Base-by-base conservation (phyloP, 2,113 vertebrate genomes). In the Tetrao urogallus region DNA sequence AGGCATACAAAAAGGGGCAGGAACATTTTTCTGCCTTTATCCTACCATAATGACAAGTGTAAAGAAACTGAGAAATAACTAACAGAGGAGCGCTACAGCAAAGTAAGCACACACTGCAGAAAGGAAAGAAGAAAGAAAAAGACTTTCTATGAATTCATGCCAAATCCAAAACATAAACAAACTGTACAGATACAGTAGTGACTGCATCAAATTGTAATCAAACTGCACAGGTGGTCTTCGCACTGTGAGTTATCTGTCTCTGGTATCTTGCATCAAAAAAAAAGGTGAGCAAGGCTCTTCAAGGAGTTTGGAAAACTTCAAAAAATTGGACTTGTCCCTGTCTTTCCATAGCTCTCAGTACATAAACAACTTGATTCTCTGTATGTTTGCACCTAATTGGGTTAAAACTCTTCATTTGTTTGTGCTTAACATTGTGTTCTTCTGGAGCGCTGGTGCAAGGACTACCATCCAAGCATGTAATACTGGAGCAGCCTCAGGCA, bases 31-130 rank as follows among this genome's bases (percentile, higher is more conserved):
- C 38, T 72, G 15, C 25, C 36, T 72, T 58, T 38, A 57, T 47
- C 25, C 14, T 8, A 50, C 19, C 14, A 21, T 2, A 69, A 2
- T 12, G 52, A 28, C 6, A 47, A 25, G 0, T 1, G 24, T 11
- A 61, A 61, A 60, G 82, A 71, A 57, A 2, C 2, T 16, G 11
- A 6, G 30, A 50, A 83, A 57, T 2, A 8, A 54, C 19, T 48
- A 60, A 32, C 2, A 30, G 1, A 45, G 50, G 8, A 57, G 20
- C 36, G 14, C 13, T 54, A 70, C 14, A 30, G 32, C 54, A 74
- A 70, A 22, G 36, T 56, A 56, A 72, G 45, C 5, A 7, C 20
- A 57, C 8, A 11, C 30, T 28, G 11, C 17, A 67, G 70, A 67
- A 81, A 38, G 54, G 43, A 7, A 8, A 11, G 8, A 27, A 8